Base-by-base conservation (phyloP, 2,113 vertebrate genomes). In the Helogale parvula region DNA sequence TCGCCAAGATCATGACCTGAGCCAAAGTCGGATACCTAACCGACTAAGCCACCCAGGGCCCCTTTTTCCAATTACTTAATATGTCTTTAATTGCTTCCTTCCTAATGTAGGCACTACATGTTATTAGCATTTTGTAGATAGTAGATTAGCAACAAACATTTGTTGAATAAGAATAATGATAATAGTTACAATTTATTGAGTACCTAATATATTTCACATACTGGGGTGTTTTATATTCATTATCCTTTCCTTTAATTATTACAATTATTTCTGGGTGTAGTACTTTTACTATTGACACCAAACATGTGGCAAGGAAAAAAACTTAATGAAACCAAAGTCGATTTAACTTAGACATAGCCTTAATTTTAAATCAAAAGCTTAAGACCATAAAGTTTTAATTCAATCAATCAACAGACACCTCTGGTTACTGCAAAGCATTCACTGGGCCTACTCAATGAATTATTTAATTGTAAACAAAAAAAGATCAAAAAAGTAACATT, bases 281-380 rank as follows among this genome's bases (percentile, higher is more conserved):
- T 33, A 85, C n/a, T 68, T 63, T 52, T 69, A 85, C 47, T 88
- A 92, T 52, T 47, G 35, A 91, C 41, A 92, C 13, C 79, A 71
- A 71, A 87, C 14, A 87, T 52, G 66, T 72, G 31, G 33, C 45
- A 82, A 74, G n/a, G 25, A 35, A 72, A 54, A 92, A 92, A 89
- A 76, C 9, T 19, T 17, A 60, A 41, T 94, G 16, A 97, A 97
- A 77, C 79, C 23, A 80, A 93, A 77, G 19, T 41, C 88, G 63
- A 57, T 89, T 95, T 79, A 69, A 93, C 31, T 93, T 83, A 81
- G 47, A 82, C 2, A 52, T 31, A n/a, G n/a, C 76, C 33, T 96
- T 85, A 60, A 47, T 90, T 82, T 82, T 93, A 85, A 88, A 41
- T 88, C 35, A 88, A 93, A 96, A 95, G 71, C 45, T 74, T 14